Conservation (phyloP, 2,113 vertebrate species). For the Rhea pennata region DNA sequence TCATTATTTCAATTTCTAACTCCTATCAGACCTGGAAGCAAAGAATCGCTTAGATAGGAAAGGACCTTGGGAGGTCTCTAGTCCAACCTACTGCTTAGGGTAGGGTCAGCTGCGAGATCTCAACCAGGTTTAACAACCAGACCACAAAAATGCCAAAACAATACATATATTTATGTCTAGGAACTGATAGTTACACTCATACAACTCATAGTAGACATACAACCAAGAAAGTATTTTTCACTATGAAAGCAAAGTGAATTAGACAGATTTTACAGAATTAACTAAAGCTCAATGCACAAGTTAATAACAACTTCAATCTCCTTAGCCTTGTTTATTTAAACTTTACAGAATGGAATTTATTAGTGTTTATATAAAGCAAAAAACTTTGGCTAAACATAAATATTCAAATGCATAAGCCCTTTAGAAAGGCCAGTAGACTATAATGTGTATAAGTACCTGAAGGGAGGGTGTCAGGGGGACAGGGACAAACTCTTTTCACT, state of each 20-base stretch:
- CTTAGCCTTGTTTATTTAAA: neutral
- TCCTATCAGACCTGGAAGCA: neutral
- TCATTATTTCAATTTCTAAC: constrained; percentile 4
- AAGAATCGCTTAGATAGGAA: neutral
- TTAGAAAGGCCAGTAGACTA: neutral
- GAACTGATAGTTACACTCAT: neutral
- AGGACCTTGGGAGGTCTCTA: neutral
- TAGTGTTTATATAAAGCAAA: neutral
- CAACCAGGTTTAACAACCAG: neutral
- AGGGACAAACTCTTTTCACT: too few species aligned
- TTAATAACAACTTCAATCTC: neutral
- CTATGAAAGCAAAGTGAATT: neutral
- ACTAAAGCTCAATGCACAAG: neutral
- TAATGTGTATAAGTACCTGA: too few species aligned
- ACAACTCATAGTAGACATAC: neutral
- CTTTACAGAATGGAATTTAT: neutral
- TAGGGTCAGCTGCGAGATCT: neutral
- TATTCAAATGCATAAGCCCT: neutral
- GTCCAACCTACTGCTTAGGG: neutral
- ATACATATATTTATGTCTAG: neutral
- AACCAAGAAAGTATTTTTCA: neutral
- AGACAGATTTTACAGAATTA: constrained; percentile 25
- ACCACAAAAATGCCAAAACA: neutral
- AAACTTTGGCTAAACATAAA: neutral
- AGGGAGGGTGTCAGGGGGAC: too few species aligned